phyloP scores from a whole-genome alignment of 2,888 invertebrate genomes.

The Pandemis cinnamomeana region DNA sequence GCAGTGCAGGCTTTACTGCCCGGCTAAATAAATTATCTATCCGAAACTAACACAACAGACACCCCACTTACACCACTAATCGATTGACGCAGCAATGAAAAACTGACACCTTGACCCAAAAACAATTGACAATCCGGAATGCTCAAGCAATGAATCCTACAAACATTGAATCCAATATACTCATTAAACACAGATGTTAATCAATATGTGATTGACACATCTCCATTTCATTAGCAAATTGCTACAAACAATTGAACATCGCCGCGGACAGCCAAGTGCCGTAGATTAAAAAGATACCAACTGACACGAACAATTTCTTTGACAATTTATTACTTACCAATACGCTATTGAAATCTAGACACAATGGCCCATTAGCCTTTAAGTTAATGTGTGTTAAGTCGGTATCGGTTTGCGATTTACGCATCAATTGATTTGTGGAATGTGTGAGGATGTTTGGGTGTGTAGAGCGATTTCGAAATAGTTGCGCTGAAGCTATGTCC shows the following conservation, averaged over 20 bases:
- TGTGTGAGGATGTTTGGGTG: constrained; percentile 35
- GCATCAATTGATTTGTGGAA: constrained; percentile 37
- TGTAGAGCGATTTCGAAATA: constrained; percentile 29
- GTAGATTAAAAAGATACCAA: constrained; percentile 26
- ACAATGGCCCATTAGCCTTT: constrained; percentile 32
- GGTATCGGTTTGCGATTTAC: constrained; percentile 18
- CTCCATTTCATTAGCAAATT: constrained; percentile 43
- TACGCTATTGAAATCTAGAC: constrained; percentile 23
- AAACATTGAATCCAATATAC: background rate
- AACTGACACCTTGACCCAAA: constrained; percentile 2
- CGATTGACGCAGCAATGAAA: background rate
- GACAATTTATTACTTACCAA: constrained; percentile 34
- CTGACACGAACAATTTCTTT: constrained; percentile 40
- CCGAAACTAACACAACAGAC: background rate
- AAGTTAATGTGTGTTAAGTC: constrained; percentile 17
- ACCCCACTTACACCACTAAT: background rate
- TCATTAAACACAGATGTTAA: background rate
- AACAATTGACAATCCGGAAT: background rate
- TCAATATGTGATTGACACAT: constrained; percentile 26
- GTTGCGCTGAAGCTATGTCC: constrained; percentile 19
- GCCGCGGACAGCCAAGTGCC: constrained; percentile 15
- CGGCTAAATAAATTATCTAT: no score
- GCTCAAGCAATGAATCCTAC: background rate
- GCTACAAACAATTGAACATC: constrained; percentile 42
- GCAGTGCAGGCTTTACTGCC: no score